phyloP scores from a whole-genome alignment of 2,113 vertebrate genomes.

The Tilapia sparmanii region DNA sequence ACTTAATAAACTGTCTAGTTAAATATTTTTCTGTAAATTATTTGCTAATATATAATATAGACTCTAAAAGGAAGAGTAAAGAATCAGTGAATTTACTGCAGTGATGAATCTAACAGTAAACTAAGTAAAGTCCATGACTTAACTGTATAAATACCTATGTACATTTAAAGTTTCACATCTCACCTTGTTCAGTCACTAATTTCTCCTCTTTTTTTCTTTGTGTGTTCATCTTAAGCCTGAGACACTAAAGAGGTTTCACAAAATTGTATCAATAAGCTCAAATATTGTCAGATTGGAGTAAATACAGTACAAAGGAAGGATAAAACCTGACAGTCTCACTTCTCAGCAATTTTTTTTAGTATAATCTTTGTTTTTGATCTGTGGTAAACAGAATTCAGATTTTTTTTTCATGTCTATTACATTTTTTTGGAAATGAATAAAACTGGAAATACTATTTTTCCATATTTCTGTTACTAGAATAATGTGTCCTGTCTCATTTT shows the following conservation, averaged over 20 bases:
- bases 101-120: constrained; percentile 1
- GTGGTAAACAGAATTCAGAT: neutral
- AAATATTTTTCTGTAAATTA: neutral
- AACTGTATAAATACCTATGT: constrained; percentile 29
- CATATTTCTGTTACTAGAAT: neutral
- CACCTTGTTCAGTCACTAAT: neutral
- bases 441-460: neutral
- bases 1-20: neutral
- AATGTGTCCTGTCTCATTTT: neutral
- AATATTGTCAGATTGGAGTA: neutral
- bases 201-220: neutral
- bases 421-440: neutral
- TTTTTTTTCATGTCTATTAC: neutral
- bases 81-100: constrained; percentile 11
- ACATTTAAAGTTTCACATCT: neutral
- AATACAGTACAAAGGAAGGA: neutral
- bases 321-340: neutral
- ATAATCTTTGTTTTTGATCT: neutral
- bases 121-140: neutral
- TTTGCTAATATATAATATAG: neutral
- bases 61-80: neutral
- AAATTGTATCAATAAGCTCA: neutral
- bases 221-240: neutral
- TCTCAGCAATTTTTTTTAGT: neutral
- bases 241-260: neutral